Evolutionary conservation across 2,797 vertebrate genomes (phyloP).

Genomic region (Luscinia luscinia): DNA sequence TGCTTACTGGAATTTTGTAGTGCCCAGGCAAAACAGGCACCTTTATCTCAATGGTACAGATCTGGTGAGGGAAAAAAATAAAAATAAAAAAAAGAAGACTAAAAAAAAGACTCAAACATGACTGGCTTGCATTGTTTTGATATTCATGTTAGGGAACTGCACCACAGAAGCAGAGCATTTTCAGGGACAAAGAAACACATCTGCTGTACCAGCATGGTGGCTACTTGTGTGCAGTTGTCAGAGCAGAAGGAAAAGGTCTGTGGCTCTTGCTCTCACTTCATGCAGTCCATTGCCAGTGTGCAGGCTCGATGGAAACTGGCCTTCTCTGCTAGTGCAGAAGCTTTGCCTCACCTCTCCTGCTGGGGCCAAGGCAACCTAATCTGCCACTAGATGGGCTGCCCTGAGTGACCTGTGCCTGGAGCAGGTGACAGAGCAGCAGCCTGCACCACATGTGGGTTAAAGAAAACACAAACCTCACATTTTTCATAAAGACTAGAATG

Average conservation of each 20-base stretch:
- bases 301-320: neutral
- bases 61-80: rapidly evolving
- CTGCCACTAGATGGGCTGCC: neutral
- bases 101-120: rapidly evolving
- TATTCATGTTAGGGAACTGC: neutral
- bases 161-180: neutral
- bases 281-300: neutral
- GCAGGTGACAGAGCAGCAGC: neutral
- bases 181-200: neutral
- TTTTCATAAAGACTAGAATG: neutral
- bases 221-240: neutral
- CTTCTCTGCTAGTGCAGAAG: neutral
- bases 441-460: neutral
- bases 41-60: neutral
- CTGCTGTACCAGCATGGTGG: neutral
- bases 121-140: neutral
- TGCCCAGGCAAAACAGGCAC: neutral
- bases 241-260: neutral
- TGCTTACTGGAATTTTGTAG: neutral
- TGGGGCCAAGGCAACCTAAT: neutral
- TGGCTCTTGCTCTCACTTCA: neutral
- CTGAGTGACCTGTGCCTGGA: neutral
- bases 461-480: neutral
- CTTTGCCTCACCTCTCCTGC: neutral
- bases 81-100: rapidly evolving